These are phyloP conservation scores for Hestina assimilis DNA, from an alignment of 1,140 invertebrate genomes.

Conservation along the genomic window DNA sequence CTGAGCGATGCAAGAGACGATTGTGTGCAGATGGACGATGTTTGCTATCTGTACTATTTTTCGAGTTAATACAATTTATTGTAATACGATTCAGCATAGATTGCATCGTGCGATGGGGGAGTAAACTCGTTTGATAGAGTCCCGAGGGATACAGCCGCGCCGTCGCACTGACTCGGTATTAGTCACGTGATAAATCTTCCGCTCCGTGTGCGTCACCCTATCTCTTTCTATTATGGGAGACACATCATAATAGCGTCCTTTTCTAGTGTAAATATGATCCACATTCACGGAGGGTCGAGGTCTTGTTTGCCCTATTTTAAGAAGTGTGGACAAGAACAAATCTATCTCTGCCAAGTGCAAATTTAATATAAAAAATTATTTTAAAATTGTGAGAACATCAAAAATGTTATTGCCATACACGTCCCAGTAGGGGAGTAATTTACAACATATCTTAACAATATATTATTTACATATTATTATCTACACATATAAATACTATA, in stretches of 20 bases:
- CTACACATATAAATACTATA: too few relatives aligned
- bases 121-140: slow-evolving; percentile 76
- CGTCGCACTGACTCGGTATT: slow-evolving; percentile 69
- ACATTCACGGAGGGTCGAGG: slow-evolving; percentile 56
- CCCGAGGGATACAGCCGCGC: slow-evolving; percentile 61
- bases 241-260: slow-evolving; percentile 52
- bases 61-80: slow-evolving; percentile 79
- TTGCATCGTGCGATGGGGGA: slow-evolving; percentile 74
- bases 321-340: slow-evolving; percentile 60
- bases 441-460: too few relatives aligned
- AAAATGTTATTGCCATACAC: not conserved
- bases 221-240: slow-evolving; percentile 53
- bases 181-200: slow-evolving; percentile 76
- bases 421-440: too few relatives aligned
- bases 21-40: slow-evolving; percentile 77
- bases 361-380: slow-evolving; percentile 33
- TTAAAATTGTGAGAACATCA: slow-evolving; percentile 8
- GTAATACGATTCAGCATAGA: slow-evolving; percentile 79
- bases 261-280: slow-evolving; percentile 60
- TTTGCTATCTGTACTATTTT: slow-evolving; percentile 77
- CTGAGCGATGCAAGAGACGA: slow-evolving; percentile 50
- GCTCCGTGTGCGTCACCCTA: slow-evolving; percentile 45
- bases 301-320: slow-evolving; percentile 58
- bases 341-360: slow-evolving; percentile 42
- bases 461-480: too few relatives aligned